A percentile compares a stretch with the other conserved stretches of the same genome.
Conservation (phyloP, 2,113 vertebrate genomes). For the Mohoua ochrocephala region DNA sequence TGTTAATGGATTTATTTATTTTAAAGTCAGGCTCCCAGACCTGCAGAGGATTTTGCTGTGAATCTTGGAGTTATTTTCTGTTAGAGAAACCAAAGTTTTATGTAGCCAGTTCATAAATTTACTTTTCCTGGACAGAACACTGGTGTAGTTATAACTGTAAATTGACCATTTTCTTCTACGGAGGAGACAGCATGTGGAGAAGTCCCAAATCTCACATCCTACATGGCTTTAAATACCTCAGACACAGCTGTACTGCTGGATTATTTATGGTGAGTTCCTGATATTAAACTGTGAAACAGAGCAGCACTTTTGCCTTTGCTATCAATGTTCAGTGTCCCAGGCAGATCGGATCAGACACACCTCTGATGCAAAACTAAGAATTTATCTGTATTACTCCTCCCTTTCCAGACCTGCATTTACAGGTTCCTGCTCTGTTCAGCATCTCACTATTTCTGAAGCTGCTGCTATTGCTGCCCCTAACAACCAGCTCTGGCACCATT, state of each 20-base stretch:
- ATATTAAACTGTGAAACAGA: neutral
- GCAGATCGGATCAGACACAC: neutral
- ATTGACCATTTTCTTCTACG: conserved; percentile 3
- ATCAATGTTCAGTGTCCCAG: neutral
- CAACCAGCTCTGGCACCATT: neutral
- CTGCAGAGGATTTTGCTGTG: conserved; percentile 32
- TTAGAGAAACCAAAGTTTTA: conserved; percentile 16
- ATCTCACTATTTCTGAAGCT: neutral
- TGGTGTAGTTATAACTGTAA: neutral
- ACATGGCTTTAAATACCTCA: neutral
- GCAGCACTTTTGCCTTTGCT: neutral
- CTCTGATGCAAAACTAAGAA: neutral
- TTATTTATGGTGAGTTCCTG: neutral
- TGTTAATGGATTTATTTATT: conserved; percentile 52
- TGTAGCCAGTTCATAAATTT: conserved; percentile 13
- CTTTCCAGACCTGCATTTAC: neutral
- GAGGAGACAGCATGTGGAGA: neutral
- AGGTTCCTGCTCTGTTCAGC: neutral
- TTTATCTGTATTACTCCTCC: neutral
- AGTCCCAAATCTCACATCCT: neutral
- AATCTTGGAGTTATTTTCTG: conserved; percentile 34
- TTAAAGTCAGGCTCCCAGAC: conserved; percentile 10
- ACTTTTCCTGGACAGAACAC: neutral
- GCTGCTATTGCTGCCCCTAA: neutral
- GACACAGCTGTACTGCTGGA: neutral